These are phyloP conservation scores for Empidonax alnorum DNA, from an alignment of 2,113 vertebrate genomes.

Conservation along the genomic window DNA sequence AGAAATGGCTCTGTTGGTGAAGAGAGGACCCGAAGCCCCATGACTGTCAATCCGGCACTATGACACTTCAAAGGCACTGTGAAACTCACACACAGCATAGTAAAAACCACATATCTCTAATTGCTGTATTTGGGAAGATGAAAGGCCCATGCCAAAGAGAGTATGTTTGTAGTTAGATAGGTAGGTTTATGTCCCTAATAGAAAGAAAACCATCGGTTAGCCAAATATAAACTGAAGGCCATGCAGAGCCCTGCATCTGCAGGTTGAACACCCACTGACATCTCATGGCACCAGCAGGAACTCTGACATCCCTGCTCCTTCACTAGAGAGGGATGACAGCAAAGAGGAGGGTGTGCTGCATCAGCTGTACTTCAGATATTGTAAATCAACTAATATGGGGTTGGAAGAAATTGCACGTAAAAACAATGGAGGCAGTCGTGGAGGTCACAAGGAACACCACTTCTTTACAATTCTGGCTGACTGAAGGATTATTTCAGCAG, in stretches of 20 bases:
- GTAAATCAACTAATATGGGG: neutral
- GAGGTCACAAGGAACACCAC: neutral
- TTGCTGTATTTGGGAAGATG: neutral
- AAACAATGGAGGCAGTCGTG: neutral
- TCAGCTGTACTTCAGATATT: neutral
- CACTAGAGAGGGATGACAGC: neutral
- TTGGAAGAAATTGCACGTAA: neutral
- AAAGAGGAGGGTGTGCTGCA: neutral
- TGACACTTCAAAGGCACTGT: neutral
- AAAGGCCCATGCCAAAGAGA: neutral
- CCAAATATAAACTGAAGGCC: neutral
- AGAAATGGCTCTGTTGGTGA: neutral
- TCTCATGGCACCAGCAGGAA: neutral
- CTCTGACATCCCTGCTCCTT: neutral
- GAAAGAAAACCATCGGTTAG: neutral
- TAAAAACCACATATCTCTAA: neutral
- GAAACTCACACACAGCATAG: neutral
- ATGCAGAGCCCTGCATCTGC: neutral
- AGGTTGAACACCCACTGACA: neutral
- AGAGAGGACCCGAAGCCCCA: neutral
- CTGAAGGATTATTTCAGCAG: constrained; percentile 30
- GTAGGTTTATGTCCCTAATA: neutral
- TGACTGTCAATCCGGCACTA: neutral
- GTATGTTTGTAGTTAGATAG: neutral
- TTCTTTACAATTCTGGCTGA: neutral